Percentiles rank a stretch among this genome's conserved stretches.
phyloP scores from a whole-genome alignment of 1,140 invertebrate species.

The Euura lappo region DNA sequence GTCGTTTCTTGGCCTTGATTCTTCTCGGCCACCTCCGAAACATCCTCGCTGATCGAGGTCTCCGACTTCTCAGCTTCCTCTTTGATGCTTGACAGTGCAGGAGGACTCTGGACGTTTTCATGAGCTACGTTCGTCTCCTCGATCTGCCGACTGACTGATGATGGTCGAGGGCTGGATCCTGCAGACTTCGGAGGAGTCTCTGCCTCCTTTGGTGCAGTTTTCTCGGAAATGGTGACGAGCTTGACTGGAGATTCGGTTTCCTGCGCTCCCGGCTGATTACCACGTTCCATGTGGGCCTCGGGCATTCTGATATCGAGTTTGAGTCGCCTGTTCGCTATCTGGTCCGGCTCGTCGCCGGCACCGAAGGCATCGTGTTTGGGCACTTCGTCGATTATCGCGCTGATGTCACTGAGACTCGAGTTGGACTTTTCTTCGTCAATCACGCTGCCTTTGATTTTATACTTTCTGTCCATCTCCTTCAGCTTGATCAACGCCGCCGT shows the following conservation, averaged over 20 bases:
- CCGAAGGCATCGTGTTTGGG: neutral
- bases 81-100: too few relatives aligned
- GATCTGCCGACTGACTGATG: neutral
- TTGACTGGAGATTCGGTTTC: neutral
- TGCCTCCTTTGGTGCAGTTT: too few relatives aligned
- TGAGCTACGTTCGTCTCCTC: neutral
- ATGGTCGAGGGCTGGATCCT: too few relatives aligned
- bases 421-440: slow-evolving; percentile 20
- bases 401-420: slow-evolving; percentile 27
- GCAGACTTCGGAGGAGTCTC: too few relatives aligned
- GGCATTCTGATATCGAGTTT: slow-evolving; percentile 36
- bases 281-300: slow-evolving; percentile 22
- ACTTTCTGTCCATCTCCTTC: slow-evolving; percentile 50
- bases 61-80: neutral
- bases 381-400: slow-evolving; percentile 15
- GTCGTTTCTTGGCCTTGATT: neutral
- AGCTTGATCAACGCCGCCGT: slow-evolving; percentile 40
- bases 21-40: neutral
- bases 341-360: neutral
- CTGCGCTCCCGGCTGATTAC: neutral
- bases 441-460: slow-evolving; percentile 36
- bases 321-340: slow-evolving; percentile 16
- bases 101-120: neutral
- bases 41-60: neutral
- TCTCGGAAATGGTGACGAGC: neutral